phyloP scores from a whole-genome alignment of 2,113 vertebrate species.

The Beaufortia kweichowensis region DNA sequence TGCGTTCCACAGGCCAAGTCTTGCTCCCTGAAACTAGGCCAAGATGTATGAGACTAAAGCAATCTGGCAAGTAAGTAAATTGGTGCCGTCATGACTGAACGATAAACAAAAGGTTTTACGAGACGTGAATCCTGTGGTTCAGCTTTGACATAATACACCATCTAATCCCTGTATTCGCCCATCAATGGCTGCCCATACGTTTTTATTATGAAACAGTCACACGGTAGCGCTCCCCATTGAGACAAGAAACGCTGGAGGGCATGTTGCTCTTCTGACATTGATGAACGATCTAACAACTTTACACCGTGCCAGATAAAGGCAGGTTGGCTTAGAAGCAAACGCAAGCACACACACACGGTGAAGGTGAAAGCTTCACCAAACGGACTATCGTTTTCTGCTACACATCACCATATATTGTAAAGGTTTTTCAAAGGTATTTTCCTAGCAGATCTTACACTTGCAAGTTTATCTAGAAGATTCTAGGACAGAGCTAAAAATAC shows the following conservation, averaged over 20 bases:
- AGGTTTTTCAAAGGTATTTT: no score
- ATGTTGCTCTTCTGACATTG: slow-evolving; percentile 55
- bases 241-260: slow-evolving; percentile 41
- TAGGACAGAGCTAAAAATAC: no score
- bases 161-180: slow-evolving; percentile 26
- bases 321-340: slow-evolving; percentile 26
- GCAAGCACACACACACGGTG: slow-evolving; percentile 17
- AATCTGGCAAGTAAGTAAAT: slow-evolving; percentile 21
- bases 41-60: background rate
- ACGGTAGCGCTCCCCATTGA: slow-evolving; percentile 10
- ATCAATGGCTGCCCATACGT: slow-evolving; percentile 28
- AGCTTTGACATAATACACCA: slow-evolving; percentile 31
- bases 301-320: slow-evolving; percentile 44
- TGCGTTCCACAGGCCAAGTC: slow-evolving; percentile 12
- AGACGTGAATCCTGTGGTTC: slow-evolving; percentile 8
- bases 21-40: slow-evolving; percentile 20
- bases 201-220: slow-evolving; percentile 27
- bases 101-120: slow-evolving; percentile 11
- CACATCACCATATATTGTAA: background rate
- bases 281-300: slow-evolving; percentile 56
- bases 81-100: slow-evolving; percentile 19
- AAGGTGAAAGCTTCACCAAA: slow-evolving; percentile 28
- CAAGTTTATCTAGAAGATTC: no score
- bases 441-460: background rate
- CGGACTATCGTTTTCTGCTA: background rate